Percentiles rank a stretch among this genome's conserved stretches.
Conservation (phyloP, 2,113 vertebrate species). For the Leptosomus discolor region DNA sequence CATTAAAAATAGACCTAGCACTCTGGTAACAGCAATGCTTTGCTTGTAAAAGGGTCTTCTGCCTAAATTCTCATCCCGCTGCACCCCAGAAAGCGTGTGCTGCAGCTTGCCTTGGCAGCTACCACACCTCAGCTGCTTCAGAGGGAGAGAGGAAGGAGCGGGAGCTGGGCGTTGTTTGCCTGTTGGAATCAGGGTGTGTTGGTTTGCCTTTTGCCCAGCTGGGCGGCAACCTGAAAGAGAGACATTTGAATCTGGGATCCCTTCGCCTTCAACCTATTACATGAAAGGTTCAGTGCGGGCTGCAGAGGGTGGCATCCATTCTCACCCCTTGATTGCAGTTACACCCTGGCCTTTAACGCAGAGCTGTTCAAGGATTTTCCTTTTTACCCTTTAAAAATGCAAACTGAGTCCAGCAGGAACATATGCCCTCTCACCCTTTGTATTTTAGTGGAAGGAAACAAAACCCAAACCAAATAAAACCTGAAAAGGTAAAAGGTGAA, state of each 20-base stretch:
- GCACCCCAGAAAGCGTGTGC: fast-evolving
- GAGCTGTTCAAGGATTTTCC: not conserved
- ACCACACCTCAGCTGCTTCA: not conserved
- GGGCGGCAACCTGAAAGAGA: not conserved
- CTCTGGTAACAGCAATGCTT: not conserved
- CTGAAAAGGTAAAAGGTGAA: not conserved
- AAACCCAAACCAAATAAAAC: not conserved
- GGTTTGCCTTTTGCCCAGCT: not conserved
- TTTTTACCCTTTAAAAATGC: not conserved
- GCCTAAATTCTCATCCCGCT: not conserved
- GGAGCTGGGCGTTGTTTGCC: fast-evolving
- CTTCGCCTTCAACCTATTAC: fast-evolving
- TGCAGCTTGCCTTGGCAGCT: not conserved
- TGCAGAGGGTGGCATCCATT: fast-evolving
- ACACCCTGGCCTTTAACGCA: not conserved
- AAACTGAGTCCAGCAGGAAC: not conserved
- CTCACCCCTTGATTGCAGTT: not conserved
- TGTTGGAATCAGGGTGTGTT: not conserved
- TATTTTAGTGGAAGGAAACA: not conserved
- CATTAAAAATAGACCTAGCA: not conserved
- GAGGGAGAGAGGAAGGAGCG: not conserved
- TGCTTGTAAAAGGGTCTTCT: not conserved
- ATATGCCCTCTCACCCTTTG: fast-evolving
- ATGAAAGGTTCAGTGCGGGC: fast-evolving
- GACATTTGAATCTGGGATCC: not conserved